Percentiles rank a stretch among this genome's conserved stretches.
Conservation (phyloP, 2,888 invertebrate species). For the Cantharis flavilabris region DNA sequence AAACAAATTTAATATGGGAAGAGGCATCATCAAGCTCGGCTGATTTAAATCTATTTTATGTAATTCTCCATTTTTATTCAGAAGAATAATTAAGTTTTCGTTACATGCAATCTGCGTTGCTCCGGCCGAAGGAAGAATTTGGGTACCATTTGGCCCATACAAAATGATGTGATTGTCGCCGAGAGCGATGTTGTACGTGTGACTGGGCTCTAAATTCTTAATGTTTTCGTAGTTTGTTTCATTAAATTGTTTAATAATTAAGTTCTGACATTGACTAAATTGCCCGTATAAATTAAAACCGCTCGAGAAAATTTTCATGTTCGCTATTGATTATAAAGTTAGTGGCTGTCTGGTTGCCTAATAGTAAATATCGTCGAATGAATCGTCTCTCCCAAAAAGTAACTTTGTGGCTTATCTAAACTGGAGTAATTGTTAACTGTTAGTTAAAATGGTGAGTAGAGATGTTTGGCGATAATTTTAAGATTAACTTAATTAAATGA, state of each 20-base stretch:
- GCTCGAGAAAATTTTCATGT: slow-evolving; percentile 51
- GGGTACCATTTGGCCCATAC: slow-evolving; percentile 20
- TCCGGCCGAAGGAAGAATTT: slow-evolving; percentile 12
- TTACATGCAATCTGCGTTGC: slow-evolving; percentile 37
- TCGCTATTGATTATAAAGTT: slow-evolving; percentile 25
- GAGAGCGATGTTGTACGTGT: slow-evolving; percentile 36
- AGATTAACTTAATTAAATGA: too few relatives aligned
- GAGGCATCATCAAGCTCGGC: slow-evolving; percentile 21
- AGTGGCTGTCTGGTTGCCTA: not conserved
- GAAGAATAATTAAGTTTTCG: slow-evolving; percentile 42
- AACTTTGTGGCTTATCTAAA: not conserved
- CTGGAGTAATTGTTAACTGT: not conserved
- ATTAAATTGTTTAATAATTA: slow-evolving; percentile 39
- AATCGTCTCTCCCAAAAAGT: not conserved
- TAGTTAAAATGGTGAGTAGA: not conserved
- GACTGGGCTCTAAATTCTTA: slow-evolving; percentile 40
- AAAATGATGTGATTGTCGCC: slow-evolving; percentile 23
- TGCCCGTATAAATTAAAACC: slow-evolving; percentile 55
- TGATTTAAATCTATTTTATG: slow-evolving; percentile 39
- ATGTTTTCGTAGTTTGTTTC: slow-evolving; percentile 37
- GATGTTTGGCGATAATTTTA: not conserved
- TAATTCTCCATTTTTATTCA: slow-evolving; percentile 40
- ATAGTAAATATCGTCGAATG: not conserved
- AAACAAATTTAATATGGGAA: slow-evolving; percentile 36
- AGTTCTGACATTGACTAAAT: slow-evolving; percentile 33